Percentiles rank a stretch among this genome's conserved stretches.
These are phyloP conservation scores for Encarsia formosa DNA, from an alignment of 2,888 invertebrate genomes.

Conservation along the genomic window DNA sequence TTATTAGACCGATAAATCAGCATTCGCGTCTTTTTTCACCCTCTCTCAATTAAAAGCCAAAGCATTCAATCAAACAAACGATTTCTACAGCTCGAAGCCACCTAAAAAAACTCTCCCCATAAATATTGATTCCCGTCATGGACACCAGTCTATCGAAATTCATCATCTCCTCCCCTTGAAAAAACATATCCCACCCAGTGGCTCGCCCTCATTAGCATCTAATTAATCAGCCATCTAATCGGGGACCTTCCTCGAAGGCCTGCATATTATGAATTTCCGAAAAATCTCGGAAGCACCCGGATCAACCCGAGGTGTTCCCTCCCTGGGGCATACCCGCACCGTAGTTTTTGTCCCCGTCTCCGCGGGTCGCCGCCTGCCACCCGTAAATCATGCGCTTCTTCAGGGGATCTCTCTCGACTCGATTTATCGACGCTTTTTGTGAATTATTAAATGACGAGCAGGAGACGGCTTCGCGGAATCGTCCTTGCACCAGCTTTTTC, in stretches of 20 bases:
- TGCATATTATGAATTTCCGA: too few species aligned
- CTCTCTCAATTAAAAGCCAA: too few species aligned
- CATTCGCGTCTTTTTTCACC: too few species aligned
- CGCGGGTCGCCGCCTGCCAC: background rate
- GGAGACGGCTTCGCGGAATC: slow-evolving; percentile 25
- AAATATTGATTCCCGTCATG: too few species aligned
- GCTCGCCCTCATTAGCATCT: slow-evolving; percentile 19
- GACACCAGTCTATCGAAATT: background rate
- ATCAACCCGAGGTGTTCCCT: slow-evolving; percentile 18
- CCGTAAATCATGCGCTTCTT: slow-evolving; percentile 50
- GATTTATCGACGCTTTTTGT: slow-evolving; percentile 49
- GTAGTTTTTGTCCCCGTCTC: too few species aligned
- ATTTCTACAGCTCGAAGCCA: too few species aligned
- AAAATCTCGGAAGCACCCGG: slow-evolving; percentile 22
- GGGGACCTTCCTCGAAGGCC: too few species aligned
- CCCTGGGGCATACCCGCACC: background rate
- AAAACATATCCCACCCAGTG: slow-evolving; percentile 4
- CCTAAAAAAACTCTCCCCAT: too few species aligned
- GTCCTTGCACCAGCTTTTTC: slow-evolving; percentile 7
- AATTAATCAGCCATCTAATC: slow-evolving; percentile 20
- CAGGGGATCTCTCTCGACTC: slow-evolving; percentile 35
- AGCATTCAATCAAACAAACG: too few species aligned
- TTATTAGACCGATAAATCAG: too few species aligned
- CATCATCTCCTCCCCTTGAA: background rate
- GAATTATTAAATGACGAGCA: slow-evolving; percentile 51